Evolutionary conservation across 2,888 invertebrate genomes (phyloP).

Genomic region (Conus canariensis): DNA sequence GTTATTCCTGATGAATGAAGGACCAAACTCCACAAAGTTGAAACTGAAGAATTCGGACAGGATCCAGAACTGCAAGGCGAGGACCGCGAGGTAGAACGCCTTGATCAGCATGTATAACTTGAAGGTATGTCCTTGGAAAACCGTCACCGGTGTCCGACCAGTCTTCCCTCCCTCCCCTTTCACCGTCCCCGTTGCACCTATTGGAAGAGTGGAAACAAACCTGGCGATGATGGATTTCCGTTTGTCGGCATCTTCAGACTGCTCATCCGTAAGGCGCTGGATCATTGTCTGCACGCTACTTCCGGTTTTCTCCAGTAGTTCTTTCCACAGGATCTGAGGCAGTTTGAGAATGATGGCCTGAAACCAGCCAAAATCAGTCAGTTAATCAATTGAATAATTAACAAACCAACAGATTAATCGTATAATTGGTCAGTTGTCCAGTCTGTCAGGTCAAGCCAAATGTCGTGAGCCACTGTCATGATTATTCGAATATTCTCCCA

Average conservation of each 20-base stretch:
- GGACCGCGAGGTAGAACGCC: neutral
- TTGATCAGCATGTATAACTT: constrained; percentile 19
- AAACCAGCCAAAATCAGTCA: neutral
- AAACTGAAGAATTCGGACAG: neutral
- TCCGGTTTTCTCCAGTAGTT: neutral
- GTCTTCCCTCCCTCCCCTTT: neutral
- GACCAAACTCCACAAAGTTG: constrained; percentile 8
- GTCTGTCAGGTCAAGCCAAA: no score
- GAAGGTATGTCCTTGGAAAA: neutral
- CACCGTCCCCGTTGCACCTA: no score
- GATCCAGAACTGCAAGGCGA: neutral
- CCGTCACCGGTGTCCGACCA: neutral
- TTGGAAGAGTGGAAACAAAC: neutral
- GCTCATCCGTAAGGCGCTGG: neutral
- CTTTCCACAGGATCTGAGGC: neutral
- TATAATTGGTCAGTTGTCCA: neutral
- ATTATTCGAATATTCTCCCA: no score
- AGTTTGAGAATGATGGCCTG: constrained; percentile 17
- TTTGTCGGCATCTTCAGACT: neutral
- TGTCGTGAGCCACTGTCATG: no score
- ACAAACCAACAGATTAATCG: neutral
- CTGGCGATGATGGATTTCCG: neutral
- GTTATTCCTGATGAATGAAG: neutral
- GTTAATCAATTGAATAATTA: no score
- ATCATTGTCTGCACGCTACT: neutral